phyloP scores from a whole-genome alignment of 2,888 invertebrate genomes.

The Thera obeliscata region DNA sequence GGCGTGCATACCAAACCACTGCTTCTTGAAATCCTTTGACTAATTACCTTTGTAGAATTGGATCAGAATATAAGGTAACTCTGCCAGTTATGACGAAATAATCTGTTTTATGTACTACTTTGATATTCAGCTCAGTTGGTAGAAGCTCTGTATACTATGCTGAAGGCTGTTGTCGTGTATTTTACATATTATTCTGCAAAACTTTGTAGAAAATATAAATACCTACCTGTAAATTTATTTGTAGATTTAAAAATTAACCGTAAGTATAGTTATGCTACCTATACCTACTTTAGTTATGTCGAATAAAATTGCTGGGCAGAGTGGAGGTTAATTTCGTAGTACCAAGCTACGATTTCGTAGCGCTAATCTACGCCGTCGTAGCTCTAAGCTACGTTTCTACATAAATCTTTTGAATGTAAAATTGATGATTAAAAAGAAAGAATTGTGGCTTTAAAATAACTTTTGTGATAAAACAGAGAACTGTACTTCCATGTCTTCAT shows the following conservation, averaged over 20 bases:
- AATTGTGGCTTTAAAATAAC: background rate
- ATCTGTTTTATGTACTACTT: constrained; percentile 6
- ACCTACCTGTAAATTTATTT: no score
- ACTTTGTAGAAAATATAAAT: no score
- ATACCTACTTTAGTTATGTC: no score
- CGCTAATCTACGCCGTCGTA: constrained; percentile 7
- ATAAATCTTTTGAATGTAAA: constrained; percentile 6
- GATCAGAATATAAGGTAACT: constrained; percentile 12
- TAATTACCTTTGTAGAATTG: constrained; percentile 24
- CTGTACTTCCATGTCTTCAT: no score
- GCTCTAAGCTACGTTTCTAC: constrained; percentile 7
- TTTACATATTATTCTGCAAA: no score
- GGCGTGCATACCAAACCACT: constrained; percentile 9
- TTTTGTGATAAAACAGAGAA: background rate
- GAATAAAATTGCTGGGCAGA: no score
- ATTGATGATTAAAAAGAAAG: constrained; percentile 3
- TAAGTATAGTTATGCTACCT: no score
- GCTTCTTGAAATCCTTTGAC: constrained; percentile 22
- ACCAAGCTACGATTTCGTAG: constrained; percentile 1
- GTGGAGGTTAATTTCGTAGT: background rate
- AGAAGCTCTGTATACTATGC: no score
- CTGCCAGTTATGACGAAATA: constrained; percentile 10
- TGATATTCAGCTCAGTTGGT: no score
- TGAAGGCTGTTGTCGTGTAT: no score
- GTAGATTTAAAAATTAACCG: no score